Evolutionary conservation across 2,797 vertebrate species (phyloP), one percentile per base, ranked within the genome.

Genomic region (Hephaestus fuliginosus): DNA sequence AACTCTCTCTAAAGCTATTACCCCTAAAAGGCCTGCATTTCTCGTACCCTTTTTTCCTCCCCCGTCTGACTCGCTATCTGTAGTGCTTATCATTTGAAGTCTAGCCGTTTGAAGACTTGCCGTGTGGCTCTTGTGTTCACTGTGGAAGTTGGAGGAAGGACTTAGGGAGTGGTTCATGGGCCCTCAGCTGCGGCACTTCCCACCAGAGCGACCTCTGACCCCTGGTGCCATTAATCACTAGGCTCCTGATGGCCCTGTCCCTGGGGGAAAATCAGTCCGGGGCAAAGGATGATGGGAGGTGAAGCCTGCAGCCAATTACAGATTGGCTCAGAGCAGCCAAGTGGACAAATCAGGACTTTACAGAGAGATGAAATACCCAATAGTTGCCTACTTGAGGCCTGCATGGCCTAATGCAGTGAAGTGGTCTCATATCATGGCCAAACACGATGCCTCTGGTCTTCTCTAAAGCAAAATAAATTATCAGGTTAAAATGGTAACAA

Each of bases 171-270:
- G 91, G 90, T 90, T 90, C 72, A 65, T 88, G 87, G 25, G 92
- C 94, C 95, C 92, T 91, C 91, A 91, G 95, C 95, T 95, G 89
- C 46, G 25, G 96, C 96, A 96, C 96, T 96, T 96, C 96, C 96
- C 96, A 97, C 96, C 96, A 96, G 93, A 92, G 92, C 88, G 89
- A 96, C 96, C 96, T 96, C 94, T 97, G 97, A 97, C 97, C 97
- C 93, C 62, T 0, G 41, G 39, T 94, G 96, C 96, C 97, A 98
- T 99, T 97, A 98, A 99, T 99, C 97, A 97, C 90, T 90, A 90
- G 82, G 93, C 97, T 97, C 95, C 96, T 98, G 97, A 97, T 98
- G 97, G 96, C 95, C 95, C 89, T 95, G 96, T 98, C 98, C 96
- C 97, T 96, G 94, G 96, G 97, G 88, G 89, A 91, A 94, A 95